A percentile compares a stretch with the other conserved stretches of the same genome.
These are phyloP conservation scores for Bucco capensis DNA, from an alignment of 2,113 vertebrate genomes.

Conservation along the genomic window DNA sequence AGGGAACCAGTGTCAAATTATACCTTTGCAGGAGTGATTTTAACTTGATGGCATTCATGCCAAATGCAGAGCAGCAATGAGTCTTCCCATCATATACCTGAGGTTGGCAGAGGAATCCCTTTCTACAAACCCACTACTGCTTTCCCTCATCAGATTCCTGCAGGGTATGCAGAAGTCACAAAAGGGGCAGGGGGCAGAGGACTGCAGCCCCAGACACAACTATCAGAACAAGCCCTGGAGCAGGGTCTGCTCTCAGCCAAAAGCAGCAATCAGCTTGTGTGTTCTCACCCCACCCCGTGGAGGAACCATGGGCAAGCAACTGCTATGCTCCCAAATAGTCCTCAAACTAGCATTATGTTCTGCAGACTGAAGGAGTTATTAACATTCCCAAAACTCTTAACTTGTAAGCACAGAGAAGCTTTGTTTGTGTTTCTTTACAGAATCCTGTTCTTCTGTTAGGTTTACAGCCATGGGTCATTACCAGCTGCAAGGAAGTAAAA, in stretches of 20 bases:
- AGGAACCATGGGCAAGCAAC: not conserved
- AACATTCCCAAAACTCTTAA: not conserved
- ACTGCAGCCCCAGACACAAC: not conserved
- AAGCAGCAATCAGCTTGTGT: not conserved
- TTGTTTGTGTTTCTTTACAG: not conserved
- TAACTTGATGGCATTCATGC: fast-evolving
- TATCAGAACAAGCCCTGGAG: not conserved
- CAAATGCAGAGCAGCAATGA: not conserved
- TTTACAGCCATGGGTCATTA: constrained; percentile 21
- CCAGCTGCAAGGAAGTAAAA: constrained; percentile 19
- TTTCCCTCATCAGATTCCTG: not conserved
- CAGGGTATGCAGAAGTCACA: fast-evolving
- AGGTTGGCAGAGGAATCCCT: not conserved
- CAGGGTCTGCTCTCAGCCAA: not conserved
- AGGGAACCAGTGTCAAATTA: not conserved
- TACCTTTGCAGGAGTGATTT: not conserved
- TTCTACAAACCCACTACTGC: not conserved
- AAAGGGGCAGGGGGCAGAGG: not conserved
- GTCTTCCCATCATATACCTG: not conserved
- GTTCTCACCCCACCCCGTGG: not conserved
- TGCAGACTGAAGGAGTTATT: not conserved
- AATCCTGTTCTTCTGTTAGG: not conserved
- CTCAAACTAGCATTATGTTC: not conserved
- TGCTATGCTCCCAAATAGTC: not conserved
- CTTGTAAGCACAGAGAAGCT: not conserved